These are phyloP conservation scores for Holacanthus passer DNA, from an alignment of 2,113 vertebrate genomes.

Conservation along the genomic window DNA sequence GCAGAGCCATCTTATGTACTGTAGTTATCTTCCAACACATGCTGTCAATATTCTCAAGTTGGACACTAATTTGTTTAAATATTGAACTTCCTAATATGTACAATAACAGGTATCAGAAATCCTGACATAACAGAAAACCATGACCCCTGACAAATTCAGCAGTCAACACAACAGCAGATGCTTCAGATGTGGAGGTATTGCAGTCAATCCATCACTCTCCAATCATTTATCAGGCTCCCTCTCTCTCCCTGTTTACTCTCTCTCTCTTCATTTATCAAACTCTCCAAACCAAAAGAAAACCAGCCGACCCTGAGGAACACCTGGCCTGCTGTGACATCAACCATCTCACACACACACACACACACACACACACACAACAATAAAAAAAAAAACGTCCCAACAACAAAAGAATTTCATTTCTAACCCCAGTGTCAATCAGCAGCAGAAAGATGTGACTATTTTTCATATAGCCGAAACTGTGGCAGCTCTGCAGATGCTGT, in stretches of 20 bases:
- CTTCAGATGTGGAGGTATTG: constrained; percentile 53
- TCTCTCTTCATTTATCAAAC: constrained; percentile 74
- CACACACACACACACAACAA: constrained; percentile 19
- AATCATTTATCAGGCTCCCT: constrained; percentile 75
- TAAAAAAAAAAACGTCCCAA: constrained; percentile 52
- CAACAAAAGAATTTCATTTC: constrained; percentile 77
- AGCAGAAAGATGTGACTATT: constrained; percentile 73
- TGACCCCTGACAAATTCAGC: constrained; percentile 42
- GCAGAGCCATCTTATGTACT: too few relatives aligned
- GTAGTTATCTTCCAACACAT: too few relatives aligned
- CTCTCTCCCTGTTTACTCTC: constrained; percentile 39
- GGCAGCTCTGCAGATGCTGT: constrained; percentile 55
- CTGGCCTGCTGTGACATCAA: constrained; percentile 71
- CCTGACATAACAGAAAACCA: neutral
- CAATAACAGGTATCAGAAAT: constrained; percentile 6
- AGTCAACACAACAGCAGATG: constrained; percentile 38
- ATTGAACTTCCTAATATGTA: neutral
- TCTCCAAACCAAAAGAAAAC: constrained; percentile 76
- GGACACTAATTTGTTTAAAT: neutral
- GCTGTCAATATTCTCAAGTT: neutral
- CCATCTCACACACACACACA: constrained; percentile 31
- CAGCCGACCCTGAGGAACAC: constrained; percentile 78
- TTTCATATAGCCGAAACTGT: constrained; percentile 72
- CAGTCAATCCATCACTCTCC: constrained; percentile 77
- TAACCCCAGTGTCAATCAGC: constrained; percentile 74